Conservation (phyloP, 2,888 invertebrate genomes). For the Pherbina coryleti region DNA sequence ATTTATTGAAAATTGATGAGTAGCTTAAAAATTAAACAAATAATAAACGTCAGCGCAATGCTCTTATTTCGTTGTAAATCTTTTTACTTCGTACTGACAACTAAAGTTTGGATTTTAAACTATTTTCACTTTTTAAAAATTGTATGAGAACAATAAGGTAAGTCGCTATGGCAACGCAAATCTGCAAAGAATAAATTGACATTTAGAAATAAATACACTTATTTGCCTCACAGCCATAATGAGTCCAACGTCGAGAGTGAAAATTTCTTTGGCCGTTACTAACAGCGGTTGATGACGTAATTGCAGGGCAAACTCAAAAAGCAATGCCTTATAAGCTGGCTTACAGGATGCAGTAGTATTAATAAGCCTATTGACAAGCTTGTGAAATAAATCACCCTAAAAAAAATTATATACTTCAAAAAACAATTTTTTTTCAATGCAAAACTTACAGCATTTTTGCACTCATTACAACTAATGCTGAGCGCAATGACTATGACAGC, state of each 20-base stretch:
- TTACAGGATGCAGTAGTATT: neutral
- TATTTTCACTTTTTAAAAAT: conserved; percentile 45
- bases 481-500: conserved; percentile 32
- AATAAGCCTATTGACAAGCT: conserved; percentile 4
- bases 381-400: neutral
- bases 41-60: no score
- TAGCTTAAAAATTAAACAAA: no score
- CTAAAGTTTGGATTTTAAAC: neutral
- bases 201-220: neutral
- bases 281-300: conserved; percentile 45
- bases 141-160: conserved; percentile 51
- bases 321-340: conserved; percentile 37
- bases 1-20: no score
- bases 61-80: no score
- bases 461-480: conserved; percentile 43
- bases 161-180: conserved; percentile 47
- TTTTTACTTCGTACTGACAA: no score
- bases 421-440: neutral
- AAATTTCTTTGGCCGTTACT: conserved; percentile 48
- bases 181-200: conserved; percentile 39
- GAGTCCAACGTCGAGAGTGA: conserved; percentile 45
- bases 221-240: conserved; percentile 48
- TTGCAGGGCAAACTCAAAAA: conserved; percentile 50
- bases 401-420: neutral
- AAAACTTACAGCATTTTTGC: conserved; percentile 42